Evolutionary conservation across 2,888 invertebrate genomes (phyloP).

Genomic region (Hypselothyrea guttata): DNA sequence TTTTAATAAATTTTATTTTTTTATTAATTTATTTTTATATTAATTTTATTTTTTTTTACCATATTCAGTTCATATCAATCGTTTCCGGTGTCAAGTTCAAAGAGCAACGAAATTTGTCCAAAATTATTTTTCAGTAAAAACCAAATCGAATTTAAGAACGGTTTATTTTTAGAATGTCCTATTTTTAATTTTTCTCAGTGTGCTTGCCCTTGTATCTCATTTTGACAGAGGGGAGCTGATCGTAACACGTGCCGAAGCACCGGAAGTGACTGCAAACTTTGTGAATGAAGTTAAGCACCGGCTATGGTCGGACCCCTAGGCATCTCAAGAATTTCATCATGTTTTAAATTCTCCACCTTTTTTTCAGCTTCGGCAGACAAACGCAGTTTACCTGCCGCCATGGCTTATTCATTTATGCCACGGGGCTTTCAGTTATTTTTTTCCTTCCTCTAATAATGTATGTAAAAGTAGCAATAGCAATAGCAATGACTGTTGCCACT

Average conservation of each 20-base stretch:
- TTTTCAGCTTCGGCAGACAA: slow-evolving; percentile 3
- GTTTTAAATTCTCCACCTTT: slow-evolving; percentile 14
- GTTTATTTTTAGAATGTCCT: too few species aligned
- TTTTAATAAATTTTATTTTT: too few species aligned
- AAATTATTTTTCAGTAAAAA: too few species aligned
- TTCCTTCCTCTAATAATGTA: slow-evolving; percentile 36
- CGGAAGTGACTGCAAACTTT: slow-evolving; percentile 44
- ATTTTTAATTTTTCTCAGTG: too few species aligned
- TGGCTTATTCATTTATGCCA: slow-evolving; percentile 48
- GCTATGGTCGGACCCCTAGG: slow-evolving; percentile 34
- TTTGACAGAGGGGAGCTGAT: slow-evolving; percentile 10
- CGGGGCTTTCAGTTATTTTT: slow-evolving; percentile 26
- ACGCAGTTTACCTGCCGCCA: slow-evolving; percentile 35
- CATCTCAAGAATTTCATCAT: slow-evolving; percentile 60
- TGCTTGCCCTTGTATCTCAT: too few species aligned
- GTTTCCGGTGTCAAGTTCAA: too few species aligned
- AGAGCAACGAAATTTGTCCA: too few species aligned
- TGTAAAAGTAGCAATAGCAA: slow-evolving; percentile 24
- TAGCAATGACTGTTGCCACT: slow-evolving; percentile 30
- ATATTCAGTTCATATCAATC: too few species aligned
- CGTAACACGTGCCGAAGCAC: slow-evolving; percentile 46
- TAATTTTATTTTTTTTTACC: too few species aligned
- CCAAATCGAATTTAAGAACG: too few species aligned
- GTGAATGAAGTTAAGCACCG: slow-evolving; percentile 29
- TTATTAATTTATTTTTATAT: too few species aligned